Evolutionary conservation across 2,797 vertebrate genomes (phyloP), one percentile per base, ranked within the genome.

Genomic region (Xenops minutus): DNA sequence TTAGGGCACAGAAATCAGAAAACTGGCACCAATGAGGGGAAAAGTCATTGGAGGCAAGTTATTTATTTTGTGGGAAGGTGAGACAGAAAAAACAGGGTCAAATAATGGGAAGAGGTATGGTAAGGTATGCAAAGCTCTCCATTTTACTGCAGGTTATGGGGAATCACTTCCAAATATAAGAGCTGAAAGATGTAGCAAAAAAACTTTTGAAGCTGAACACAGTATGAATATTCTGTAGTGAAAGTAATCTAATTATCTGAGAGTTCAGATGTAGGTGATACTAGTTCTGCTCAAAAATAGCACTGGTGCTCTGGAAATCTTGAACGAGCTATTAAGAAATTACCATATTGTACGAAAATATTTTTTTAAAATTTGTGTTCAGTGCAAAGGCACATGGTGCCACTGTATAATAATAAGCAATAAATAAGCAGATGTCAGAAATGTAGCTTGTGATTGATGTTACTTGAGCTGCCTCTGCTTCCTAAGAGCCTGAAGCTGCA

Each of bases 241-340:
- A 73, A 71, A 8, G 0, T 39, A 46, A 55, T 63, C 34, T 82
- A 46, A 89, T 89, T 91, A 49, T 73, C 54, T 86, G 75, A 46
- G 73, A 94, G 63, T 84, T 94, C 85, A 90, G 55, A 62, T 73
- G 32, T 44, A 85, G 79, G 85, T 73, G 48, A 56, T 78, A 63
- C 36, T 75, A 49, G 11, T 72, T 95, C 87, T 92, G 71, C 51
- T 79, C 85, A 59, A 94, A 96, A 92, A 66, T 74, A 95, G 32
- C 59, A 63, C 80, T 64, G 46, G 46, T 88, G n/a, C 36, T 81
- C n/a, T 79, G 75, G 74, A 76, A 92, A 87, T 93, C 39, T 84
- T 72, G 79, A 91, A 66, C 20, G 86, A 84, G 32, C 78, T 63
- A 66, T 92, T 91, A 80, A 77, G 36, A 68, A 87, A 85, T 88